Conservation (phyloP, 2,888 invertebrate genomes). For the Rhyacophila evoluta region DNA sequence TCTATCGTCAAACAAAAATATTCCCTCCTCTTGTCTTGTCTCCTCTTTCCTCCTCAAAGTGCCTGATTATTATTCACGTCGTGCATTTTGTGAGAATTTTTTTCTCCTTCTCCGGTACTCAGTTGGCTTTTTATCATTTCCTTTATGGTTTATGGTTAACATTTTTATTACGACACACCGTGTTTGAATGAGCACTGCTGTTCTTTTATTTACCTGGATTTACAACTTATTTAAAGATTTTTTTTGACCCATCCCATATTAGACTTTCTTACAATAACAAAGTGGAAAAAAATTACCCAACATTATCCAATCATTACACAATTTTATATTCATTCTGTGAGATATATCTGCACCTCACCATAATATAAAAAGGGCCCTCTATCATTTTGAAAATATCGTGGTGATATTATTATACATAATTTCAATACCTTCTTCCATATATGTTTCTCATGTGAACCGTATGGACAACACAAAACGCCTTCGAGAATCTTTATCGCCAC, state of each 20-base stretch:
- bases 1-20: constrained; percentile 11
- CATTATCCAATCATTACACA: too few relatives aligned
- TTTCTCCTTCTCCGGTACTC: constrained; percentile 28
- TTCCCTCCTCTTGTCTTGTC: constrained; percentile 20
- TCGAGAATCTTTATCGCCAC: too few relatives aligned
- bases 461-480: too few relatives aligned
- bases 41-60: constrained; percentile 29
- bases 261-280: neutral
- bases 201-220: neutral
- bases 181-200: neutral
- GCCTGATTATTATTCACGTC: constrained; percentile 44
- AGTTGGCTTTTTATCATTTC: constrained; percentile 49
- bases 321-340: too few relatives aligned
- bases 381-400: too few relatives aligned
- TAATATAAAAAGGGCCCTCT: too few relatives aligned
- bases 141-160: constrained; percentile 51
- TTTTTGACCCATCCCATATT: neutral
- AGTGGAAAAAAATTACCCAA: too few relatives aligned
- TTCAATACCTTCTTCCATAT: too few relatives aligned
- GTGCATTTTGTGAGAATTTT: constrained; percentile 48
- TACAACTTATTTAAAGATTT: neutral
- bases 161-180: constrained; percentile 45
- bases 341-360: too few relatives aligned
- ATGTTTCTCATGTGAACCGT: too few relatives aligned
- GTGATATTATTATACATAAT: too few relatives aligned